phyloP scores from a whole-genome alignment of 2,797 vertebrate genomes.

The Pipistrellus pygmaeus region DNA sequence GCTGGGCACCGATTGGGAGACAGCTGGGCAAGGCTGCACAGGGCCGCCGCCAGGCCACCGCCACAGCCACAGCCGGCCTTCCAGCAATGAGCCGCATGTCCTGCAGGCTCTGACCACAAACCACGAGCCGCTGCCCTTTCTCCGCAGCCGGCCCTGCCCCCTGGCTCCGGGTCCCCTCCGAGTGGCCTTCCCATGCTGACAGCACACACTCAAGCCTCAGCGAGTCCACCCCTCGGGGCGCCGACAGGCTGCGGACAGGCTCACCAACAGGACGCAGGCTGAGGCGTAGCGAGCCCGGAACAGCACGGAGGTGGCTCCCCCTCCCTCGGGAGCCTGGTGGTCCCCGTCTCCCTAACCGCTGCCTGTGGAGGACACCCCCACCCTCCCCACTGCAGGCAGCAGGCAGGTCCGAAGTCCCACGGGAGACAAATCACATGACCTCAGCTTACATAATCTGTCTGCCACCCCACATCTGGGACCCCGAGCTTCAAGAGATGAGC shows the following conservation, averaged over 20 bases:
- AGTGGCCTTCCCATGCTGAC: background rate
- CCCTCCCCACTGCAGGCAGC: background rate
- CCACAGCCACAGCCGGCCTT: background rate
- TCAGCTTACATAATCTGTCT: conserved; percentile 71
- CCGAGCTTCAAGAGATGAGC: conserved; percentile 67
- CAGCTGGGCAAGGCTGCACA: background rate
- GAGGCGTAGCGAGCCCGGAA: background rate
- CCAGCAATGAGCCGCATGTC: background rate
- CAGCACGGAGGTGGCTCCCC: background rate
- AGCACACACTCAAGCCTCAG: background rate
- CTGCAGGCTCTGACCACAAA: background rate
- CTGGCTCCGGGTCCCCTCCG: background rate
- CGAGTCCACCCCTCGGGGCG: background rate
- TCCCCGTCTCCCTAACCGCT: background rate
- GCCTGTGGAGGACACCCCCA: no score
- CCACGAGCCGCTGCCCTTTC: background rate
- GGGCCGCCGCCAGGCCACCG: conserved; percentile 4
- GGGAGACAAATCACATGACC: conserved; percentile 64
- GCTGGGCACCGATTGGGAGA: conserved; percentile 7
- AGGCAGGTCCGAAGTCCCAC: conserved; percentile 74
- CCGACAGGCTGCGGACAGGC: background rate
- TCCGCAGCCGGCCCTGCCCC: background rate
- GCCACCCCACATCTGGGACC: conserved; percentile 75
- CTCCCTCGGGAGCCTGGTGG: background rate
- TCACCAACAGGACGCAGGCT: no score